Percentiles rank a stretch among this genome's conserved stretches.
Conservation (phyloP, 2,888 invertebrate species). For the Meghimatium bilineatum region DNA sequence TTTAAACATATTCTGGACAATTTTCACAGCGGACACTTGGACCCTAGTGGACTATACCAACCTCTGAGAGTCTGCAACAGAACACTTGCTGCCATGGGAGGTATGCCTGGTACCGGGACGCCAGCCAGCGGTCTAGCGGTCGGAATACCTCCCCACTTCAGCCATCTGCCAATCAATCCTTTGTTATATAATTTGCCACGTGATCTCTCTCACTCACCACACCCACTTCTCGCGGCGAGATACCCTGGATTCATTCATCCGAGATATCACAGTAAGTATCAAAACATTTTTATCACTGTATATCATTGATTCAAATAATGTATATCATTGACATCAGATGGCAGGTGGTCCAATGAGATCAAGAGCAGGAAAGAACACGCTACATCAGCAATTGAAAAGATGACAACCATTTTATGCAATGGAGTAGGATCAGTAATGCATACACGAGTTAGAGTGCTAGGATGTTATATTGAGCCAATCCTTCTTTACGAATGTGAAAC, state of each 20-base stretch:
- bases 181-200: conserved; percentile 51
- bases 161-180: conserved; percentile 50
- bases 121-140: conserved; percentile 15
- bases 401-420: no score
- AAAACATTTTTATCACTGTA: background rate
- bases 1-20: conserved; percentile 51
- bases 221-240: conserved; percentile 50
- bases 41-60: conserved; percentile 48
- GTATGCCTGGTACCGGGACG: conserved; percentile 31
- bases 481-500: no score
- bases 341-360: no score
- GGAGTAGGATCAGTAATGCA: no score
- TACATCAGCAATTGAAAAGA: no score
- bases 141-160: conserved; percentile 44
- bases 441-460: no score
- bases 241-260: conserved; percentile 54
- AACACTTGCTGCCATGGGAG: conserved; percentile 47
- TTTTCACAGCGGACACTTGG: conserved; percentile 36
- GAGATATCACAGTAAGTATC: conserved; percentile 53
- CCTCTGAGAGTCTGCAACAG: conserved; percentile 53
- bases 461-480: no score
- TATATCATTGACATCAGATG: no score
- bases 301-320: no score
- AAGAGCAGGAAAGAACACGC: no score
- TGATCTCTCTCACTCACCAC: conserved; percentile 50